phyloP scores from a whole-genome alignment of 2,888 invertebrate genomes.

The Oasisia sp. region DNA sequence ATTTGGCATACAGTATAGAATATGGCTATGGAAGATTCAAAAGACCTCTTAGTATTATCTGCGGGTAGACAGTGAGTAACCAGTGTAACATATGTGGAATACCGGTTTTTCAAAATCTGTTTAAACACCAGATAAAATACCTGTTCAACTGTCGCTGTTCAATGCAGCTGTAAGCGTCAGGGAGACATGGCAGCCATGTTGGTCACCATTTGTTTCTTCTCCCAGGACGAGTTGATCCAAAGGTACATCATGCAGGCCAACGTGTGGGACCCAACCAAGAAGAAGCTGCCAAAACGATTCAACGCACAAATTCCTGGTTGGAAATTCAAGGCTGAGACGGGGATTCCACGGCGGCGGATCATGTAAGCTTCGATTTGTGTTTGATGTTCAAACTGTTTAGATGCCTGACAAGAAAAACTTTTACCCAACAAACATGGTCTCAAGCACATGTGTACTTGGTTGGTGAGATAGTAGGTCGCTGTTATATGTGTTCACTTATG shows the following conservation, averaged over 20 bases:
- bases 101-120: too few species aligned
- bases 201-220: background rate
- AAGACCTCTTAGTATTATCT: too few species aligned
- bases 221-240: constrained; percentile 53
- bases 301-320: constrained; percentile 79
- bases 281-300: constrained; percentile 79
- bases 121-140: too few species aligned
- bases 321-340: constrained; percentile 70
- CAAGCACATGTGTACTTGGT: too few species aligned
- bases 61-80: too few species aligned
- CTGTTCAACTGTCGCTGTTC: too few species aligned
- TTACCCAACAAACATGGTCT: too few species aligned
- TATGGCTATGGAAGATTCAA: too few species aligned
- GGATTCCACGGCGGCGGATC: constrained; percentile 71
- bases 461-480: too few species aligned
- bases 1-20: too few species aligned
- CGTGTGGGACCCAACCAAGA: constrained; percentile 78
- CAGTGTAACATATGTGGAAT: too few species aligned
- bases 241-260: constrained; percentile 64
- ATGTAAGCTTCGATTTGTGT: constrained; percentile 27
- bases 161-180: background rate
- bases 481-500: too few species aligned
- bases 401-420: background rate
- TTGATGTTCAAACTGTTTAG: background rate
- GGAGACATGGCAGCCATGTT: background rate